phyloP scores from a whole-genome alignment of 2,113 vertebrate genomes.

The Antigone vipio region DNA sequence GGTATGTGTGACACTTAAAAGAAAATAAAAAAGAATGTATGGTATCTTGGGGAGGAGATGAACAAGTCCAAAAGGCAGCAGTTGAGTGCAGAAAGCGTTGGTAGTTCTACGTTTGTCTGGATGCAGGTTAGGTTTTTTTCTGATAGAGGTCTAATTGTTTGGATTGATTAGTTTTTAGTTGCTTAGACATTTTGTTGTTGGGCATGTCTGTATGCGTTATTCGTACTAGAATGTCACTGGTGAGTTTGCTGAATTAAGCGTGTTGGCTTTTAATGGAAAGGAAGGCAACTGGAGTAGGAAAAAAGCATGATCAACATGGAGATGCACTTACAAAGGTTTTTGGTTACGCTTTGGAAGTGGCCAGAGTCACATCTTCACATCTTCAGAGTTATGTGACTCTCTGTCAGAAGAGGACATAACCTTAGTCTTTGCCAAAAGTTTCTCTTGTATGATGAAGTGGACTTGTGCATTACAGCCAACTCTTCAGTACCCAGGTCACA shows the following conservation, averaged over 20 bases:
- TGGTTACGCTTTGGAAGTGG: rapidly evolving
- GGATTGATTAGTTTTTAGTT: neutral
- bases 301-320: rapidly evolving
- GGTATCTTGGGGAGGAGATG: neutral
- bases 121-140: neutral
- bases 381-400: neutral
- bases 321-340: neutral
- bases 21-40: neutral
- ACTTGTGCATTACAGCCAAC: rapidly evolving
- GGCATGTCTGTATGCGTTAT: rapidly evolving
- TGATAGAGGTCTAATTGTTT: neutral
- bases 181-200: neutral
- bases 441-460: neutral
- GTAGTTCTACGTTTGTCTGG: neutral
- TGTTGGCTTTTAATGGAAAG: neutral
- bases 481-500: neutral
- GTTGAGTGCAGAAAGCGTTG: neutral
- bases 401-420: neutral
- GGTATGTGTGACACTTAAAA: neutral
- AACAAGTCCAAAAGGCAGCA: neutral
- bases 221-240: neutral
- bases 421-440: neutral
- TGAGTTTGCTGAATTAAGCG: neutral
- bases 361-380: neutral
- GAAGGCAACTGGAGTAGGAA: rapidly evolving